phyloP scores from a whole-genome alignment of 2,113 vertebrate genomes.

The Hypocryptadius cinnamomeus region DNA sequence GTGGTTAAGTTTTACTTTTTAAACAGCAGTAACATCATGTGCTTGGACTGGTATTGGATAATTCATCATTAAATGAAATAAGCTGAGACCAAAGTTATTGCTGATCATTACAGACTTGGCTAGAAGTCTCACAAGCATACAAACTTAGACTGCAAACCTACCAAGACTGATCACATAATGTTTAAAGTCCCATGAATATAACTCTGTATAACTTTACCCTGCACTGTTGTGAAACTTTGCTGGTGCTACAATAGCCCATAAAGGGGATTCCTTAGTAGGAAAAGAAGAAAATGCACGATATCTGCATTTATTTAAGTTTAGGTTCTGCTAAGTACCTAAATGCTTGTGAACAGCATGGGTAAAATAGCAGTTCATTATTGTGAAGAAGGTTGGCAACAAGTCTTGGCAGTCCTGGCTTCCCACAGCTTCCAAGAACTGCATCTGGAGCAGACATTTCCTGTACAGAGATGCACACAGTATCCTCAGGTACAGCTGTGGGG shows the following conservation, averaged over 20 bases:
- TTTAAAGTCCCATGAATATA: not conserved
- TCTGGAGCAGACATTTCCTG: not conserved
- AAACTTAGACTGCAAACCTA: not conserved
- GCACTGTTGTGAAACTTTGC: not conserved
- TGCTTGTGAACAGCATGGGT: rapidly evolving
- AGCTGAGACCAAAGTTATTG: not conserved
- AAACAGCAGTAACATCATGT: not conserved
- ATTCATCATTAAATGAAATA: not conserved
- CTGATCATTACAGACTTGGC: not conserved
- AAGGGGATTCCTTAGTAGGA: not conserved
- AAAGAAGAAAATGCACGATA: not conserved
- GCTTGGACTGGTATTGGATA: not conserved
- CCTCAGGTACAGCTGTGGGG: not conserved
- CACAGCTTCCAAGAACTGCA: not conserved
- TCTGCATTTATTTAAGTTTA: not conserved
- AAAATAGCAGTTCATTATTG: not conserved
- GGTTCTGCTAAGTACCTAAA: not conserved
- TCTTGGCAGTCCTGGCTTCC: not conserved
- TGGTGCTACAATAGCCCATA: not conserved
- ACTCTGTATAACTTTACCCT: not conserved
- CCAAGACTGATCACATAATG: not conserved
- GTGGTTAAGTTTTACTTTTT: not conserved
- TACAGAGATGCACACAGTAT: not conserved
- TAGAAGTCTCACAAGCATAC: not conserved
- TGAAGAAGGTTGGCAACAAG: not conserved